Conservation (phyloP, 2,113 vertebrate species). For the Thymallus thymallus region DNA sequence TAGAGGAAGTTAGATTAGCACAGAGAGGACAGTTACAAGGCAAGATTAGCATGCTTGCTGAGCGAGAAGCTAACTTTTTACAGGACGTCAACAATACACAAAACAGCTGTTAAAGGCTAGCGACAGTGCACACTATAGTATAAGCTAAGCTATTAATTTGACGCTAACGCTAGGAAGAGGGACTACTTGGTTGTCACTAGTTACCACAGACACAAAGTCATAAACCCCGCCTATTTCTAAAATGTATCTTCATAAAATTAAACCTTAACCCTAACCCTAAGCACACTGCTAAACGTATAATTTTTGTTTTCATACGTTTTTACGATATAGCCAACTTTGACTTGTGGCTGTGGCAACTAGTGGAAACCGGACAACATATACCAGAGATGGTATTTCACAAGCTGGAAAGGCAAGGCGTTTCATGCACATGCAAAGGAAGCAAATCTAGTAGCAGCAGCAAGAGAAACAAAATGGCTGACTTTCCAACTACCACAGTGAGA, state of each 20-base stretch:
- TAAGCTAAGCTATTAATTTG: conserved; percentile 64
- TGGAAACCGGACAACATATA: conserved; percentile 31
- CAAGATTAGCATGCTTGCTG: conserved; percentile 72
- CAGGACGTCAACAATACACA: conserved; percentile 62
- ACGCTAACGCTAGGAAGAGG: conserved; percentile 69
- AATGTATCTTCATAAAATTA: too few species aligned
- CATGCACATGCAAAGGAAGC: conserved; percentile 80
- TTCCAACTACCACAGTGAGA: conserved; percentile 49
- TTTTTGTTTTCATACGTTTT: conserved; percentile 23
- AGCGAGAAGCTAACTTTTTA: conserved; percentile 57
- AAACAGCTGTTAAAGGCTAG: conserved; percentile 64
- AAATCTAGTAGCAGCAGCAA: conserved; percentile 58
- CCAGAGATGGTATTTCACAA: conserved; percentile 62
- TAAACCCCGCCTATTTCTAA: too few species aligned
- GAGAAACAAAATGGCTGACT: conserved; percentile 42
- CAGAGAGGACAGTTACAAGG: conserved; percentile 62
- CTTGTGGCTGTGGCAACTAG: too few species aligned
- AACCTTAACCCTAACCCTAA: too few species aligned
- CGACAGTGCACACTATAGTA: conserved; percentile 69
- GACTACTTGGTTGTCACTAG: conserved; percentile 44
- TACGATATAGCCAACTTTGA: conserved; percentile 13
- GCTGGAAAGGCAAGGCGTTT: conserved; percentile 66
- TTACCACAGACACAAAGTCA: too few species aligned
- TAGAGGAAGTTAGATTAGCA: conserved; percentile 54
- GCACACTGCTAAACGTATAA: too few species aligned